A percentile compares a stretch with the other conserved stretches of the same genome.
Evolutionary conservation across 2,888 invertebrate species (phyloP).

Genomic region (Microctonus aethiopoides): DNA sequence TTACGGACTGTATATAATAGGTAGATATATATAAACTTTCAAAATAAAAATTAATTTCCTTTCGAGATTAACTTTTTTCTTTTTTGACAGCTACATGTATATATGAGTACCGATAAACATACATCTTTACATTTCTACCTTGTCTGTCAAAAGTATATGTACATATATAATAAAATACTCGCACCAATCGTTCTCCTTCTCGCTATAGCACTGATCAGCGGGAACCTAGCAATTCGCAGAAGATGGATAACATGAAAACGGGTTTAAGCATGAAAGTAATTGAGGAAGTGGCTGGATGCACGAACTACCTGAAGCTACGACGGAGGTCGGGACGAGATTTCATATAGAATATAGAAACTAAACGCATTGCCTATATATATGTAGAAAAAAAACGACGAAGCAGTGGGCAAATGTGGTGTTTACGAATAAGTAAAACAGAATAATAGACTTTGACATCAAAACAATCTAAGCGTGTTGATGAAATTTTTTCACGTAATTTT

Average conservation of each 20-base stretch:
- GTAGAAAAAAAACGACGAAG: background rate
- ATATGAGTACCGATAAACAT: too few relatives aligned
- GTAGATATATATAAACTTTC: background rate
- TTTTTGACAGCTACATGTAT: background rate
- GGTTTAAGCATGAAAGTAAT: slow-evolving; percentile 61
- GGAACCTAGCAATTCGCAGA: slow-evolving; percentile 46
- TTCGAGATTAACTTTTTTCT: background rate
- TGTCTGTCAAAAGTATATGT: too few relatives aligned
- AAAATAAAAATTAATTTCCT: background rate
- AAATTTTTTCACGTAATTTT: slow-evolving; percentile 11
- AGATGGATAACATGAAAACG: slow-evolving; percentile 54
- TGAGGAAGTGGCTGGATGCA: slow-evolving; percentile 44
- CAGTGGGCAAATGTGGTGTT: background rate
- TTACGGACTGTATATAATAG: background rate
- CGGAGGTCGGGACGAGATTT: slow-evolving; percentile 20
- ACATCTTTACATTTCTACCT: too few relatives aligned
- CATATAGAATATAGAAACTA: too few relatives aligned
- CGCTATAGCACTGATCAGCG: slow-evolving; percentile 30
- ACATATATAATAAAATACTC: background rate
- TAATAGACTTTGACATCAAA: slow-evolving; percentile 19
- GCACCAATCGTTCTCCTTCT: slow-evolving; percentile 4
- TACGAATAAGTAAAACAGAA: background rate
- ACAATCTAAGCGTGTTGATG: slow-evolving; percentile 15
- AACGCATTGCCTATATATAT: too few relatives aligned
- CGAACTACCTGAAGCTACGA: slow-evolving; percentile 33